Conservation (phyloP, 2,888 invertebrate genomes). For the Dasysyrphus tricinctus region DNA sequence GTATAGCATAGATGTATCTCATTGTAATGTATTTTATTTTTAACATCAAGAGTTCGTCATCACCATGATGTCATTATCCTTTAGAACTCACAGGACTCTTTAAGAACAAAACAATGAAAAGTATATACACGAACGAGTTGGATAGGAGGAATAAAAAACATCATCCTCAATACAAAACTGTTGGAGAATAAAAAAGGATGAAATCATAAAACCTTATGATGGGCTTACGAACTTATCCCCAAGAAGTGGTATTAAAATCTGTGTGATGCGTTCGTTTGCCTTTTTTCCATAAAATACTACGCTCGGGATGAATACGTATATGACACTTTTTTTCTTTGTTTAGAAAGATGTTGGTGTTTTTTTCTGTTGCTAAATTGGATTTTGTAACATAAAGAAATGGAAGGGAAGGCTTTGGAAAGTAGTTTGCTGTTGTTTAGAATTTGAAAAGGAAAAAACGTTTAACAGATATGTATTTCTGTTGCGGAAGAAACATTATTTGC, state of each 20-base stretch:
- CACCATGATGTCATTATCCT: slow-evolving; percentile 75
- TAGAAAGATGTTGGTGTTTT: background rate
- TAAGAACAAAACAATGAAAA: slow-evolving; percentile 48
- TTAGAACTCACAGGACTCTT: slow-evolving; percentile 58
- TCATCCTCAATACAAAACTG: slow-evolving; percentile 10
- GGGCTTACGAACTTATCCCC: slow-evolving; percentile 73
- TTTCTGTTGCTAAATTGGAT: background rate
- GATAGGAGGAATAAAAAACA: background rate
- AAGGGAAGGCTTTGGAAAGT: background rate
- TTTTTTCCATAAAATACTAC: slow-evolving; percentile 10
- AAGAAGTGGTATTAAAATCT: slow-evolving; percentile 58
- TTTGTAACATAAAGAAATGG: background rate
- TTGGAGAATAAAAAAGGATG: slow-evolving; percentile 44
- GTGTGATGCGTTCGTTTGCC: slow-evolving; percentile 57
- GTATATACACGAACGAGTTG: slow-evolving; percentile 41
- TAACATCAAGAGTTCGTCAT: slow-evolving; percentile 75
- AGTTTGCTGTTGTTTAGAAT: slow-evolving; percentile 1
- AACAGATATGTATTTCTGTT: background rate
- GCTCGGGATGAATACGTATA: background rate
- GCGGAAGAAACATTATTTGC: background rate
- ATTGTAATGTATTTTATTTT: slow-evolving; percentile 74
- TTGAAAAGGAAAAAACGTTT: background rate
- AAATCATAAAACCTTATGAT: slow-evolving; percentile 70
- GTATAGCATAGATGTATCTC: slow-evolving; percentile 27
- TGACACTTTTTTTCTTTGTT: slow-evolving; percentile 4